phyloP scores from a whole-genome alignment of 2,888 invertebrate genomes.

The Trichogramma dendrolimi region DNA sequence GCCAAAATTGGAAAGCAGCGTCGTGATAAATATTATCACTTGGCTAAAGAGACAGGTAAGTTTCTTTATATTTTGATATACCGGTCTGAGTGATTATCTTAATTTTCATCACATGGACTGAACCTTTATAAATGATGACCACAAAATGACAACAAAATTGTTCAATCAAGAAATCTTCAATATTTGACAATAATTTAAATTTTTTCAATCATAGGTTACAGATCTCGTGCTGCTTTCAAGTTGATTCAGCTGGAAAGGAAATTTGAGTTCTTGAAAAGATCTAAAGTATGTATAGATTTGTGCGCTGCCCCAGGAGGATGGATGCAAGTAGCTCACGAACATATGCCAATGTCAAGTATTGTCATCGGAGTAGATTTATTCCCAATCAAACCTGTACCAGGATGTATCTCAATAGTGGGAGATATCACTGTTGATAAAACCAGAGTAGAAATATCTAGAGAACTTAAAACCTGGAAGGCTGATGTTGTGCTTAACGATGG shows the following conservation, averaged over 20 bases:
- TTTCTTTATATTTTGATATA: conserved; percentile 20
- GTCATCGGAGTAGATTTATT: conserved; percentile 95
- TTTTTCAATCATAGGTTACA: conserved; percentile 61
- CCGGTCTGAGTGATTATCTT: neutral
- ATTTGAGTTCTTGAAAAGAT: conserved; percentile 92
- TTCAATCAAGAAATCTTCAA: neutral
- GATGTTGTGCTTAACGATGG: conserved; percentile 96
- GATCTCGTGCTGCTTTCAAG: conserved; percentile 99
- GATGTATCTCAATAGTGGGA: conserved; percentile 83
- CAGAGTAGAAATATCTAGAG: conserved; percentile 71
- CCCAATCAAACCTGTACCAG: conserved; percentile 85
- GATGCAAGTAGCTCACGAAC: conserved; percentile 97
- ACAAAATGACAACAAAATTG: neutral
- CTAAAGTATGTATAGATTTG: conserved; percentile 93
- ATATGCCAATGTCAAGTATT: conserved; percentile 94
- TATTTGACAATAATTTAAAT: neutral
- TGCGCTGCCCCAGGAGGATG: conserved; percentile 99
- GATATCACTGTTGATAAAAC: conserved; percentile 98
- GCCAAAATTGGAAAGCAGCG: conserved; percentile 95
- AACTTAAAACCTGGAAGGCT: conserved; percentile 92
- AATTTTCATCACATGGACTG: too few species aligned
- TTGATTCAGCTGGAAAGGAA: conserved; percentile 95
- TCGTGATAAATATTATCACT: conserved; percentile 95
- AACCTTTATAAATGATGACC: too few species aligned
- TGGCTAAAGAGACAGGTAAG: conserved; percentile 96